Conservation (phyloP, 2,797 vertebrate genomes). For the Thunnus albacares region DNA sequence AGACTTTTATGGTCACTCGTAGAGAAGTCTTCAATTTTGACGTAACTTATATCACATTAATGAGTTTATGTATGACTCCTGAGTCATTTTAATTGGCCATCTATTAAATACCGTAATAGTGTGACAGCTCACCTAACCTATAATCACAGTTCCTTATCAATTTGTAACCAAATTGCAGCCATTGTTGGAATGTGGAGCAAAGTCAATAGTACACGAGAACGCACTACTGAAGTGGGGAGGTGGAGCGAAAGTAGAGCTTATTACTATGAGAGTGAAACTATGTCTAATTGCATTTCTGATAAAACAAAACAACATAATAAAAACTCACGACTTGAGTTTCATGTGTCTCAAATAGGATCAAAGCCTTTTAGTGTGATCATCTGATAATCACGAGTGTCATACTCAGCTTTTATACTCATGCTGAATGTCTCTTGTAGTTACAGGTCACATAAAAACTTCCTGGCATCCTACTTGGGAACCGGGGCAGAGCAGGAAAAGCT, state of each 20-base stretch:
- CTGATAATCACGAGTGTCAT: conserved; percentile 20
- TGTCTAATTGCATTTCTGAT: not conserved
- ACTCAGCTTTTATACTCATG: conserved; percentile 23
- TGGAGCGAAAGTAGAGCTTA: conserved; percentile 15
- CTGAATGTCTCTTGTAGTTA: conserved; percentile 76
- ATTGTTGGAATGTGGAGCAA: conserved; percentile 41
- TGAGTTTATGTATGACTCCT: conserved; percentile 18
- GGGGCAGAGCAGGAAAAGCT: conserved; percentile 82
- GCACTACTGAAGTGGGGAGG: not conserved
- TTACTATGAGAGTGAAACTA: conserved; percentile 20
- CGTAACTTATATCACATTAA: not conserved
- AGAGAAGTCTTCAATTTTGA: conserved; percentile 10
- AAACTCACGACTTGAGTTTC: conserved; percentile 15
- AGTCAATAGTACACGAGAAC: conserved; percentile 53
- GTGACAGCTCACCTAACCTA: not conserved
- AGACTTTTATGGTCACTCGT: not conserved
- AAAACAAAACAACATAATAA: not conserved
- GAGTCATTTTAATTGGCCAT: not conserved
- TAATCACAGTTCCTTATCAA: conserved; percentile 46
- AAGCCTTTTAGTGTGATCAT: conserved; percentile 6
- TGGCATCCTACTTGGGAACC: conserved; percentile 83
- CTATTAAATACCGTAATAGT: not conserved
- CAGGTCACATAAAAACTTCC: conserved; percentile 84
- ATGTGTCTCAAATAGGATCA: conserved; percentile 8
- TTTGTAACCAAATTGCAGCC: conserved; percentile 32